phyloP scores from a whole-genome alignment of 2,888 invertebrate species.

The Calameuta pallipes region DNA sequence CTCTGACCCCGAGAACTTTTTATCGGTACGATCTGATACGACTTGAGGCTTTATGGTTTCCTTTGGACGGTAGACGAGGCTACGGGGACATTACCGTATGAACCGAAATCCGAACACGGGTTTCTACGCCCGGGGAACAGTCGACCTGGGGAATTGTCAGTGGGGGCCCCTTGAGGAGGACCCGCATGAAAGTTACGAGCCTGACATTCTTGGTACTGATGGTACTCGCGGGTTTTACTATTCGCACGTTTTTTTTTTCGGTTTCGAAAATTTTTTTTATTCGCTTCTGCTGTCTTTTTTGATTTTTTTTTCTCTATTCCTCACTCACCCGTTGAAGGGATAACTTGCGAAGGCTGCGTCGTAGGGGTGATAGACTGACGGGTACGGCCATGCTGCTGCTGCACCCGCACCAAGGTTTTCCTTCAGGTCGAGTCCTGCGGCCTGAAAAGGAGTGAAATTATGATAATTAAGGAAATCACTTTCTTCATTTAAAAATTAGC shows the following conservation, averaged over 20 bases:
- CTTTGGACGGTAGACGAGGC: constrained; percentile 9
- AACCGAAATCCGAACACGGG: constrained; percentile 22
- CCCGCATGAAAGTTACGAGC: neutral
- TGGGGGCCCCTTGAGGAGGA: neutral
- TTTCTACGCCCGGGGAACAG: neutral
- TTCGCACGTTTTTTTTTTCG: neutral
- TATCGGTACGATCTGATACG: constrained; percentile 21
- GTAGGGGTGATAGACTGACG: constrained; percentile 93
- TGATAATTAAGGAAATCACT: neutral
- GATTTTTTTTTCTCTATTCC: neutral
- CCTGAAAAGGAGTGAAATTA: constrained; percentile 70
- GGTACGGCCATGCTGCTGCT: constrained; percentile 88
- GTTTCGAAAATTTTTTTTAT: neutral
- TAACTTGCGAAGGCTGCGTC: constrained; percentile 93
- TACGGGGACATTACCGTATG: constrained; percentile 17
- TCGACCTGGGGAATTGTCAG: constrained; percentile 2
- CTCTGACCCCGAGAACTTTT: constrained; percentile 12
- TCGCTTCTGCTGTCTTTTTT: neutral
- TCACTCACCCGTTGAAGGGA: constrained; percentile 93
- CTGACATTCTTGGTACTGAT: neutral
- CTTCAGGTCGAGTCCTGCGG: constrained; percentile 87
- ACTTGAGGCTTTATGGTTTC: constrained; percentile 24
- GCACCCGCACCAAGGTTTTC: constrained; percentile 87
- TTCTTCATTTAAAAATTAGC: too few relatives aligned
- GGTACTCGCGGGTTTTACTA: neutral